These are phyloP conservation scores for Pristionchus pacificus DNA, from an alignment of 1,140 invertebrate species.

Conservation along the genomic window DNA sequence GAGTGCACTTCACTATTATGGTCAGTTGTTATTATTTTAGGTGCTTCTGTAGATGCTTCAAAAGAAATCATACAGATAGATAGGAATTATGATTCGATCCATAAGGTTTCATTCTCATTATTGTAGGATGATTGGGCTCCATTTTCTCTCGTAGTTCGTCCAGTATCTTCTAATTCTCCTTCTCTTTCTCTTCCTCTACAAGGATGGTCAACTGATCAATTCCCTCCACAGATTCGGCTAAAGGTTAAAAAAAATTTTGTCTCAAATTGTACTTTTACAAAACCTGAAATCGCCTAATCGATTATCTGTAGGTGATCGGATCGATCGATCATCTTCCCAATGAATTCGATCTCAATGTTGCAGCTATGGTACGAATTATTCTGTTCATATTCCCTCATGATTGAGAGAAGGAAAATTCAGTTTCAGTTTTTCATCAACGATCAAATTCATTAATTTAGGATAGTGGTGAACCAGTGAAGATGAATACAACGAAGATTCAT, in stretches of 20 bases:
- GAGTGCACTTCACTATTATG: constrained; percentile 39
- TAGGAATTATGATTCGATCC: too few relatives aligned
- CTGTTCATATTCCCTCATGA: too few relatives aligned
- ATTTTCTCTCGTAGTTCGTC: neutral
- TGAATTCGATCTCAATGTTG: neutral
- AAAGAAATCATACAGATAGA: too few relatives aligned
- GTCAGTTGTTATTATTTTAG: constrained; percentile 6
- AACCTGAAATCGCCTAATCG: constrained; percentile 9
- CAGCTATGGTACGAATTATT: neutral
- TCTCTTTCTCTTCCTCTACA: neutral
- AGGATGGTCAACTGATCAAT: neutral
- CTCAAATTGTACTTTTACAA: neutral
- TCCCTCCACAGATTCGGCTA: constrained; percentile 9
- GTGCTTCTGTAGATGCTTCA: too few relatives aligned
- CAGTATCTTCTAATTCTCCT: neutral
- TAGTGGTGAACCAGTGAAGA: too few relatives aligned
- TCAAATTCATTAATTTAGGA: too few relatives aligned
- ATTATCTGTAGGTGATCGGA: neutral
- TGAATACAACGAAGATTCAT: too few relatives aligned
- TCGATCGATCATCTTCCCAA: neutral
- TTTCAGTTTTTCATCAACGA: too few relatives aligned
- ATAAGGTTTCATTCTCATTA: neutral
- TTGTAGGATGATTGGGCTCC: constrained; percentile 7
- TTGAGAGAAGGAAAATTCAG: too few relatives aligned
- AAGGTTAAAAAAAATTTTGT: neutral